A percentile compares a stretch with the other conserved stretches of the same genome.
phyloP scores from a whole-genome alignment of 2,797 vertebrate genomes.

The Pygocentrus nattereri region DNA sequence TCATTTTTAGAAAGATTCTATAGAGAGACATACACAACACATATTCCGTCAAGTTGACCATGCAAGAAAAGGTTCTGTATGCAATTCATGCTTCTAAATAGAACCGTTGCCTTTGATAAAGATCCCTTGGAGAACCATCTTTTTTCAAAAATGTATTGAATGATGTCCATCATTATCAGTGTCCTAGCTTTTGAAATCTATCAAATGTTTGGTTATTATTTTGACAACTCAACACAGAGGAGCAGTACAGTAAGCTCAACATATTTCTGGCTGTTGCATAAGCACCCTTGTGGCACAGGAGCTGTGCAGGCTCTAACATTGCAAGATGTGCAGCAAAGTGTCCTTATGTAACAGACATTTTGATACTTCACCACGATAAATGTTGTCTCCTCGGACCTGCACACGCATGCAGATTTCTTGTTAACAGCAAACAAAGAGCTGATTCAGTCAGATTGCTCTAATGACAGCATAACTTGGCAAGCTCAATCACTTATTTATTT shows the following conservation, averaged over 20 bases:
- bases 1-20: no score
- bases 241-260: slow-evolving; percentile 30
- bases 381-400: not conserved
- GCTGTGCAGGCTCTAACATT: slow-evolving; percentile 26
- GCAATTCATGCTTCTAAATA: no score
- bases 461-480: not conserved
- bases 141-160: no score
- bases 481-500: not conserved
- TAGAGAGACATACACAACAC: no score
- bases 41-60: no score
- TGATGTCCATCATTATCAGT: slow-evolving; percentile 12
- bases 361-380: not conserved
- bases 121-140: no score
- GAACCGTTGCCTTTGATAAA: no score
- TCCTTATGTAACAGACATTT: slow-evolving; percentile 37
- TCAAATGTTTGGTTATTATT: slow-evolving; percentile 9
- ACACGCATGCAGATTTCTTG: slow-evolving; percentile 3
- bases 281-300: slow-evolving; percentile 45
- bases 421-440: not conserved
- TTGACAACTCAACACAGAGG: slow-evolving; percentile 17
- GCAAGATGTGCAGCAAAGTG: slow-evolving; percentile 12
- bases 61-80: no score
- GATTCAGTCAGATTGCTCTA: not conserved
- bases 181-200: slow-evolving; percentile 19
- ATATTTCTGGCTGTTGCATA: slow-evolving; percentile 52